A percentile compares a stretch with the other conserved stretches of the same genome.
These are phyloP conservation scores for Copsychus sechellarum DNA, from an alignment of 2,113 vertebrate species.

Conservation along the genomic window DNA sequence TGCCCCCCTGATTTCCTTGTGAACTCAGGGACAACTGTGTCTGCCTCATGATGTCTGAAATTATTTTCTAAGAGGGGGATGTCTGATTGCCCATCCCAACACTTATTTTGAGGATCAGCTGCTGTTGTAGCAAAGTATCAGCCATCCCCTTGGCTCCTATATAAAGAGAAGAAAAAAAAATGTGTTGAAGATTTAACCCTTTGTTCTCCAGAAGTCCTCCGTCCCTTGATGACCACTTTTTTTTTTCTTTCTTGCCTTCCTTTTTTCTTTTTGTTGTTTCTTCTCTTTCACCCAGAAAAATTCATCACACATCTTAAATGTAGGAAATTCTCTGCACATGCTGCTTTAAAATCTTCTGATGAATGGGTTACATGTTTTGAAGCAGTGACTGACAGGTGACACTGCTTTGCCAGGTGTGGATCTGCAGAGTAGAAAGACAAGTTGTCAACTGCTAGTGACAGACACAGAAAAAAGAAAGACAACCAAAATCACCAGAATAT, in stretches of 20 bases:
- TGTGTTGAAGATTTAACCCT: not conserved
- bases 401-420: slow-evolving; percentile 1
- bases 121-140: not conserved
- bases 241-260: not conserved
- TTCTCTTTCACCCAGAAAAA: not conserved
- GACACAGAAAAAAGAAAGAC: not conserved
- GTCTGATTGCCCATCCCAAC: not conserved
- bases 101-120: slow-evolving; percentile 30
- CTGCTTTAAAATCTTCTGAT: slow-evolving; percentile 5
- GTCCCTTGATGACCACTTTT: not conserved
- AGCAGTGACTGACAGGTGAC: slow-evolving; percentile 6
- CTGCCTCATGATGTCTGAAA: not conserved
- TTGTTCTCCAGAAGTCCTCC: not conserved
- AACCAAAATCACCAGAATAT: not conserved
- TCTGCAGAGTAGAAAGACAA: not conserved
- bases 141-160: not conserved
- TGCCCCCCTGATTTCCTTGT: not conserved
- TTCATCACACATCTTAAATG: not conserved
- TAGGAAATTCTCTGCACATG: not conserved
- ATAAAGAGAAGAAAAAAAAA: not conserved
- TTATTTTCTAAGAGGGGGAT: not conserved
- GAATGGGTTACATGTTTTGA: not conserved
- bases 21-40: not conserved
- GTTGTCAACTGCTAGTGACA: not conserved
- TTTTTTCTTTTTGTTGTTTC: not conserved